Conservation (phyloP, 2,797 vertebrate genomes). For the Euphonia xanthogaster region DNA sequence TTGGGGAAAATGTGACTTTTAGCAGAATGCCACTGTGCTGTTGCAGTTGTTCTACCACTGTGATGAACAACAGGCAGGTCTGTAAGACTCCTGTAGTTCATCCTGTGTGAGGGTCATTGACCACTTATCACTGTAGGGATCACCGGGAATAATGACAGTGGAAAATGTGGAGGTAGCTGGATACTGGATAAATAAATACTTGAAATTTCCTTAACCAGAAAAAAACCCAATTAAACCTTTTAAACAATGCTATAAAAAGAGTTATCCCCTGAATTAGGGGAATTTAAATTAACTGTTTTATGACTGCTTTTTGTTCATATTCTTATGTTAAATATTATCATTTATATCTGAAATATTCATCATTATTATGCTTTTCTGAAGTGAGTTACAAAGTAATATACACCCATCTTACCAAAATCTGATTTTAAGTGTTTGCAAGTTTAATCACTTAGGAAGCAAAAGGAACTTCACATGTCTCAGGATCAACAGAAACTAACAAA, state of each 20-base stretch:
- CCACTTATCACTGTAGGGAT: conserved; percentile 14
- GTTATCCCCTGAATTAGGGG: neutral
- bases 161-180: neutral
- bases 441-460: neutral
- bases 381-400: neutral
- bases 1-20: conserved; percentile 1
- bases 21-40: conserved; percentile 24
- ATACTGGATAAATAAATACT: neutral
- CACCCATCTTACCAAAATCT: neutral
- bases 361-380: neutral
- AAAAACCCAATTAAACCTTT: neutral
- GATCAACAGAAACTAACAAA: neutral
- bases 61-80: neutral
- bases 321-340: neutral
- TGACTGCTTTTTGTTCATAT: neutral
- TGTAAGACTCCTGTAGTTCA: neutral
- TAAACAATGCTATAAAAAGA: neutral
- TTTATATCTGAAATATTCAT: neutral
- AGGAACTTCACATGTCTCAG: neutral
- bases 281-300: neutral
- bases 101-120: neutral
- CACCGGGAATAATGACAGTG: neutral
- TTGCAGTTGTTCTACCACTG: neutral
- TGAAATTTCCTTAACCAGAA: neutral
- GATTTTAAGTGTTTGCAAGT: neutral